Conservation (phyloP, 1,140 invertebrate species). For the Tyrophagus putrescentiae region DNA sequence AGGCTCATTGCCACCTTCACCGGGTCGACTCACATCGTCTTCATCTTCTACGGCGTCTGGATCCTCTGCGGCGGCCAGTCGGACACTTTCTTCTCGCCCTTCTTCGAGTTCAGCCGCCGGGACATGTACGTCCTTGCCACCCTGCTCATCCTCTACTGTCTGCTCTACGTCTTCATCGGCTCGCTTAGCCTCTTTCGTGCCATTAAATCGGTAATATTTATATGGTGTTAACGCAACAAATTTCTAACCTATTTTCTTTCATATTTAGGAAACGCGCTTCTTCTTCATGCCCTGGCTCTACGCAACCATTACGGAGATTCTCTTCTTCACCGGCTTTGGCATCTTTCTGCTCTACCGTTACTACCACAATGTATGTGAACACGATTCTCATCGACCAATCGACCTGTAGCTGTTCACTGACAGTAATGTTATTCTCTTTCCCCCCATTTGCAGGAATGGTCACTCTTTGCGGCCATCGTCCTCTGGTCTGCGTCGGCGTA, state of each 20-base stretch:
- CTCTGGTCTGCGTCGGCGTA: conserved; percentile 7
- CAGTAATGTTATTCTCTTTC: conserved; percentile 8
- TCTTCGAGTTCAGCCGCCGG: conserved; percentile 20
- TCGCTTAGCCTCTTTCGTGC: conserved; percentile 20
- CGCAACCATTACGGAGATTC: conserved; percentile 16
- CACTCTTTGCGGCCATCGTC: conserved; percentile 16
- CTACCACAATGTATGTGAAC: conserved; percentile 23
- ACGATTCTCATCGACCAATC: background rate
- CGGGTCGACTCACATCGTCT: conserved; percentile 18
- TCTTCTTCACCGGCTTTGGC: conserved; percentile 13
- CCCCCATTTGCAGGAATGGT: conserved; percentile 18
- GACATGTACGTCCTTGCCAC: conserved; percentile 10
- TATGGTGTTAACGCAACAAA: background rate
- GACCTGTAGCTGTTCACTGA: background rate
- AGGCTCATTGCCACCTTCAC: conserved; percentile 20
- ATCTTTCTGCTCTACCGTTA: conserved; percentile 21
- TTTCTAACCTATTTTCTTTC: background rate
- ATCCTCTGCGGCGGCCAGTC: conserved; percentile 12
- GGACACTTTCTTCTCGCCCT: conserved; percentile 21
- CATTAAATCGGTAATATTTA: conserved; percentile 18
- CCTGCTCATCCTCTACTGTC: conserved; percentile 15
- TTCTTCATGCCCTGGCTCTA: conserved; percentile 22
- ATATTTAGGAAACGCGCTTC: conserved; percentile 22
- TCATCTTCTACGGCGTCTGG: conserved; percentile 19
- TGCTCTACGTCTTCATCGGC: conserved; percentile 15